Evolutionary conservation across 2,113 vertebrate genomes (phyloP), one percentile per base, ranked within the genome.

Genomic region (Naja naja): DNA sequence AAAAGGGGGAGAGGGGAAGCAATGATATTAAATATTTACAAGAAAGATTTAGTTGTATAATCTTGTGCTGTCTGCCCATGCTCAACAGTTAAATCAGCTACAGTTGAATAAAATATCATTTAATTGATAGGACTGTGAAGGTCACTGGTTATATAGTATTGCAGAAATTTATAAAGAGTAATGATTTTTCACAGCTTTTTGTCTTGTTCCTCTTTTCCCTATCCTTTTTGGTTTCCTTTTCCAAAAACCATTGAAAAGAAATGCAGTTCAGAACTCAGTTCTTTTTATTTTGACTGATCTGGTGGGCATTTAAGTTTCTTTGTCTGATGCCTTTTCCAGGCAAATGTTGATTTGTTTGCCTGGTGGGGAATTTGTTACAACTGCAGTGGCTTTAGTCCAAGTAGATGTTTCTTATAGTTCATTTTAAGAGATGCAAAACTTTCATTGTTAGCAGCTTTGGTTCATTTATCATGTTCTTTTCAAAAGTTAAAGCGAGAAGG

Each of bases 11-110:
- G 2, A 3, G 95, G 94, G 96, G 97, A 97, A 91, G 95, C 95
- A 96, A 95, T 94, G 94, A 94, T 97, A 98, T 97, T 98, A 98
- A 98, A 98, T 98, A 98, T 98, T 98, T 98, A 98, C 97, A 97
- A 96, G 97, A 97, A 96, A 96, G 97, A 98, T 98, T 98, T 98
- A 97, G 97, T 97, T 97, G 96, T 97, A 96, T 98, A 97, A 97
- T 97, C 96, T 96, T 94, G 94, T 97, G 95, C 94, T 91, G 94
- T 95, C 94, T 88, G 93, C 97, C 95, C 96, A 93, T 96, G 94
- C 97, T 97, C 97, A 97, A 97, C 95, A 96, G 97, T 96, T 96
- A 97, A 97, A 98, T 97, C 97, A 97, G 96, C 96, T 97, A 92
- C 95, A 96, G 96, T 96, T 96, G 97, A 96, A 98, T 96, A 96